Conservation (phyloP, 2,113 vertebrate genomes). For the Pristiophorus japonicus region DNA sequence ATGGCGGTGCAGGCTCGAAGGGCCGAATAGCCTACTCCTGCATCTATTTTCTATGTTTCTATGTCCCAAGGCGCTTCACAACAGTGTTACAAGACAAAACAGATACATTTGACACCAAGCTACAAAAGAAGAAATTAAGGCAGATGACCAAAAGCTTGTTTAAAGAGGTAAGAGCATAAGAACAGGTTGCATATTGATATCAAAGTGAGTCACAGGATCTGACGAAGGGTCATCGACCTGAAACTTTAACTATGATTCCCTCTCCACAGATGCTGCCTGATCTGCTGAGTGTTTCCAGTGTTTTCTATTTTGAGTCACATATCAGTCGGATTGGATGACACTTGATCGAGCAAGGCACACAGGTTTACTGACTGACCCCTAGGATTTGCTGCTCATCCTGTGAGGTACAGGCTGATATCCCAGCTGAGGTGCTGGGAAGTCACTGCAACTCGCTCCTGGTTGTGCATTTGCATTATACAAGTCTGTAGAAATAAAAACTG, state of each 20-base stretch:
- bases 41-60: too few relatives aligned
- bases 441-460: neutral
- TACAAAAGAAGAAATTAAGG: too few relatives aligned
- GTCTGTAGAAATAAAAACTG: neutral
- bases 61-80: too few relatives aligned
- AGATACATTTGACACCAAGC: too few relatives aligned
- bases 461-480: neutral
- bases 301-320: neutral
- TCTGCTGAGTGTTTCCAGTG: neutral
- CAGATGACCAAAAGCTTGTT: too few relatives aligned
- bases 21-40: too few relatives aligned
- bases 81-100: too few relatives aligned
- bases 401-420: neutral
- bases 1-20: too few relatives aligned
- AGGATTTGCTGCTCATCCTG: neutral
- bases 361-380: neutral
- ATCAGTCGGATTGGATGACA: neutral
- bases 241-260: neutral
- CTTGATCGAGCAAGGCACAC: neutral
- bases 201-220: neutral
- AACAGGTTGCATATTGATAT: neutral
- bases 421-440: neutral
- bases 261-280: neutral
- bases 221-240: neutral
- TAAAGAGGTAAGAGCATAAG: too few relatives aligned